Evolutionary conservation across 2,888 invertebrate species (phyloP), one percentile per base, ranked within the genome.

Genomic region (Acanthosepion lycidas): DNA sequence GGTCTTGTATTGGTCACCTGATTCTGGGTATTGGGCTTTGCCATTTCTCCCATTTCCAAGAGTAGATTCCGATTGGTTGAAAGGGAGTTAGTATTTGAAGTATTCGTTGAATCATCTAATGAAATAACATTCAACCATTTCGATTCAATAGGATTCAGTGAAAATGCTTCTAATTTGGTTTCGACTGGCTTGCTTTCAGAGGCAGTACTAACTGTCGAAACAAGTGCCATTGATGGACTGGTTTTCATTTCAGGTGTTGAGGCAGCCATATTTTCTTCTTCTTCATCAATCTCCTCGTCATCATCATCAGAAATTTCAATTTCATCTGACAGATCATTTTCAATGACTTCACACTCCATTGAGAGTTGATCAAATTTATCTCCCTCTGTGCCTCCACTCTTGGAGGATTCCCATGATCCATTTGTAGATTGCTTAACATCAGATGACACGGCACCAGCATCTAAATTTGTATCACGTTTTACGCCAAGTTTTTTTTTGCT

Each of bases 221-320:
- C n/a, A 12, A n/a, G 9, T 15, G 15, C n/a, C n/a, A n/a, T n/a
- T 15, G 78, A 15, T 15, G n/a, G 78, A n/a, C 78, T 78, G 78
- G 78, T 78, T 78, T 78, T 78, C 15, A 78, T n/a, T n/a, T 78
- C 78, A 15, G 78, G 15, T 9, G n/a, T 33, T 15, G 78, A 78
- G 12, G n/a, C 15, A 15, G 78, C n/a, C n/a, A 78, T n/a, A 15
- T 15, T 78, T 78, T 78, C 78, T 78, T 78, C 78, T n/a, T 78
- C 78, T 12, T 78, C 78, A 1, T n/a, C n/a, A 6, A n/a, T 12
- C 0, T 78, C n/a, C 15, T 78, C n/a, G 1, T 78, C 78, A 15
- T 78, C 78, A n/a, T 78, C 78, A 78, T 78, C 78, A 15, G 78
- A 78, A n/a, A 78, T 78, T 78, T 78, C 78, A 78, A 78, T 78